Evolutionary conservation across 2,113 vertebrate genomes (phyloP), one percentile per base, ranked within the genome.

Genomic region (Austrofundulus limnaeus): DNA sequence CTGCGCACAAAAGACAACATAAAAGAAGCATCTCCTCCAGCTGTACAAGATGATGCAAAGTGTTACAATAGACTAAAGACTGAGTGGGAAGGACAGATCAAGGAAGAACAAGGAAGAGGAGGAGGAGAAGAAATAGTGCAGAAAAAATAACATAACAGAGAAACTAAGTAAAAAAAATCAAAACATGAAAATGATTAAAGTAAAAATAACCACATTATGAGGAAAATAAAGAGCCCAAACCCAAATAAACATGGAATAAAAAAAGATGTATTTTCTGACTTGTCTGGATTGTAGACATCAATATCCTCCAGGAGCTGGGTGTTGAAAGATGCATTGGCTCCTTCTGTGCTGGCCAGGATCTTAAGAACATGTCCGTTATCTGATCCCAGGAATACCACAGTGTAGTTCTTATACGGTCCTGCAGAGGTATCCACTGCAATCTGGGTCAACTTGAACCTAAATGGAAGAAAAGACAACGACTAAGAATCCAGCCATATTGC

Each of bases 331-430:
- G 84, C 43, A 37, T 94, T 92, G 17, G 77, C 48, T 0, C 87
- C 87, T 72, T 84, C 84, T 0, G 88, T 91, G 37, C 90, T 88
- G 20, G 88, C 88, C 48, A 98, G 90, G 67, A 98, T 92, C 90
- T 98, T 98, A 59, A 97, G 87, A 73, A 98, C 82, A 0, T 80
- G 90, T 20, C 97, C 97, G 0, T 97, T 94, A 23, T 94, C 93
- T 0, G 95, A 91, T 23, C 95, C 96, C 68, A 98, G 92, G 76
- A 97, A 98, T 3, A 98, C 83, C 72, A 98, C 94, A 0, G 95
- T 98, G 68, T 84, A 83, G 79, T 98, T 94, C 54, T 92, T 82
- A 3, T 79, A 69, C 0, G 93, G 95, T 4, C 96, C 96, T 0
- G 94, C 96, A 0, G 84, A 87, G 6, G 91, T 88, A 66, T 98